These are phyloP conservation scores for Leucophenga varia DNA, from an alignment of 1,140 invertebrate species.

Conservation along the genomic window DNA sequence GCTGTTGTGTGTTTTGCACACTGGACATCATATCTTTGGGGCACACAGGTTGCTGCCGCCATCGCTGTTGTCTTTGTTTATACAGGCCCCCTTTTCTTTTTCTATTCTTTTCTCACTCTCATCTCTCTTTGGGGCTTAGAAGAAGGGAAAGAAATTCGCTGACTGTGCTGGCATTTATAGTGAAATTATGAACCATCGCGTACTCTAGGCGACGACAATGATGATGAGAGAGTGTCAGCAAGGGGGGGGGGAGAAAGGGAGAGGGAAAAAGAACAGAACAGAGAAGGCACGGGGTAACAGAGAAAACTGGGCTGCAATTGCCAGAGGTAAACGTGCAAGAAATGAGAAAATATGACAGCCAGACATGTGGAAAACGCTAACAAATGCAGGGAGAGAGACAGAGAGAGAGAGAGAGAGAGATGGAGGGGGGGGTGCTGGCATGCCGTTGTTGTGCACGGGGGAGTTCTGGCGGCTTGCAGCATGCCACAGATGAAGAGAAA, in stretches of 20 bases:
- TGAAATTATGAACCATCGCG: conserved; percentile 35
- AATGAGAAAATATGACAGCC: conserved; percentile 50
- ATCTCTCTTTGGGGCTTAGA: too few relatives aligned
- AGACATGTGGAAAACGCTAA: conserved; percentile 35
- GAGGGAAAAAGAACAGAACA: conserved; percentile 10
- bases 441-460: neutral
- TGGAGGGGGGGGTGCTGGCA: neutral
- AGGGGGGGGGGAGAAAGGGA: neutral
- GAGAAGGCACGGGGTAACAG: neutral
- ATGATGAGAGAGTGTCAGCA: neutral
- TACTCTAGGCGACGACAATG: neutral
- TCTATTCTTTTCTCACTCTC: too few relatives aligned
- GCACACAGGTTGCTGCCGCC: too few relatives aligned
- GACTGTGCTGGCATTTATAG: too few relatives aligned
- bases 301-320: conserved; percentile 36
- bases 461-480: neutral
- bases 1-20: too few relatives aligned
- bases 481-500: conserved; percentile 44
- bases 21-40: too few relatives aligned
- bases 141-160: too few relatives aligned
- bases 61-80: too few relatives aligned
- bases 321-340: conserved; percentile 42
- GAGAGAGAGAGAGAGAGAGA: neutral
- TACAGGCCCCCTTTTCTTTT: too few relatives aligned
- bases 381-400: conserved; percentile 25